phyloP scores from a whole-genome alignment of 2,888 invertebrate genomes.

The Unio pictorum region DNA sequence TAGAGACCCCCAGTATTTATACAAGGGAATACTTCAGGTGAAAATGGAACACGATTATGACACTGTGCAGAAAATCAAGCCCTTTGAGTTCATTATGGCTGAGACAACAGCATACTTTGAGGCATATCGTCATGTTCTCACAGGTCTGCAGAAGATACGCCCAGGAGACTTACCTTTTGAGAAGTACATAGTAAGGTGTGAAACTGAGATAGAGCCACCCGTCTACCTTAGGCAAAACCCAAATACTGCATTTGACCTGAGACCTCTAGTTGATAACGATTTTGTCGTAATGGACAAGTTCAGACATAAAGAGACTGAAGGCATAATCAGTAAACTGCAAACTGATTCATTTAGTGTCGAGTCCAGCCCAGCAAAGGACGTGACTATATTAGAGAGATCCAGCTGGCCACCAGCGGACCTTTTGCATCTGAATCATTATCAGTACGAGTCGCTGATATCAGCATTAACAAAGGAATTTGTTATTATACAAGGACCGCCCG shows the following conservation, averaged over 20 bases:
- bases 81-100: constrained; percentile 76
- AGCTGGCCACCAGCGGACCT: constrained; percentile 57
- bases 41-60: constrained; percentile 36
- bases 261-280: constrained; percentile 44
- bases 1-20: constrained; percentile 44
- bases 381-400: constrained; percentile 2
- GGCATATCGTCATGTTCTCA: constrained; percentile 83
- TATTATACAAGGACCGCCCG: constrained; percentile 80
- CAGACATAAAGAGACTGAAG: constrained; percentile 9
- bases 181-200: constrained; percentile 47
- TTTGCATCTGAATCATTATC: constrained; percentile 60
- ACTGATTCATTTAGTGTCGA: constrained; percentile 17
- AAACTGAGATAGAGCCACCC: constrained; percentile 40
- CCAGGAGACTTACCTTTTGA: constrained; percentile 50
- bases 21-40: constrained; percentile 52
- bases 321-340: too few relatives aligned
- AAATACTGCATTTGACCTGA: constrained; percentile 30
- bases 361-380: constrained; percentile 16
- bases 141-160: constrained; percentile 78
- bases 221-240: constrained; percentile 32
- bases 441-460: constrained; percentile 56
- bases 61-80: constrained; percentile 15
- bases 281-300: constrained; percentile 26
- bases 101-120: constrained; percentile 87
- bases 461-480: constrained; percentile 64